Evolutionary conservation across 2,797 vertebrate genomes (phyloP).

Genomic region (Cetoscarus ocellatus): DNA sequence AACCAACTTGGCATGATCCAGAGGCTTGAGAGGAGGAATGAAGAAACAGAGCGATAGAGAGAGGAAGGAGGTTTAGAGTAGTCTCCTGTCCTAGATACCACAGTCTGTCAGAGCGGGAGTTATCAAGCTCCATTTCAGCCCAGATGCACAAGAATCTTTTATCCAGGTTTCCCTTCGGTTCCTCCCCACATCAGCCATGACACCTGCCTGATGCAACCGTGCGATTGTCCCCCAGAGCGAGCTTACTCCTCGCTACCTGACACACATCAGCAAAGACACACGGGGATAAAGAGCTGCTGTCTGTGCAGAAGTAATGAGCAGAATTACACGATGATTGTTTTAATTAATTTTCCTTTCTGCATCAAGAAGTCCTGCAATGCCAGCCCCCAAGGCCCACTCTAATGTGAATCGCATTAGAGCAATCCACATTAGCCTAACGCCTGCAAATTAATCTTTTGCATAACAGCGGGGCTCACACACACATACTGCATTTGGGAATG

Average conservation of each 20-base stretch:
- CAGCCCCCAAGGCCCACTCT: slow-evolving; percentile 64
- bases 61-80: slow-evolving; percentile 37
- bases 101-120: slow-evolving; percentile 57
- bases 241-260: slow-evolving; percentile 51
- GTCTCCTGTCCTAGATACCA: slow-evolving; percentile 72
- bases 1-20: slow-evolving; percentile 74
- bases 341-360: slow-evolving; percentile 75
- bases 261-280: slow-evolving; percentile 60
- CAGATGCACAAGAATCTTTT: slow-evolving; percentile 70
- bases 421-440: slow-evolving; percentile 64
- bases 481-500: slow-evolving; percentile 48
- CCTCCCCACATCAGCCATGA: slow-evolving; percentile 47
- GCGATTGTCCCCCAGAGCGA: slow-evolving; percentile 37
- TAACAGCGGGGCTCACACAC: slow-evolving; percentile 49
- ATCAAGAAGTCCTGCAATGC: slow-evolving; percentile 52
- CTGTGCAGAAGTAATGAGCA: slow-evolving; percentile 62
- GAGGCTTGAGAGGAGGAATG: slow-evolving; percentile 53
- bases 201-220: slow-evolving; percentile 67
- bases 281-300: slow-evolving; percentile 58
- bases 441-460: slow-evolving; percentile 70
- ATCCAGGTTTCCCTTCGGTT: slow-evolving; percentile 66
- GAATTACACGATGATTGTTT: slow-evolving; percentile 76
- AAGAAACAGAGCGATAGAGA: slow-evolving; percentile 43
- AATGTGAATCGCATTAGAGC: slow-evolving; percentile 70
- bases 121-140: slow-evolving; percentile 61